Conservation (phyloP, 2,888 invertebrate species). For the Melikaiella ostensackeni region DNA sequence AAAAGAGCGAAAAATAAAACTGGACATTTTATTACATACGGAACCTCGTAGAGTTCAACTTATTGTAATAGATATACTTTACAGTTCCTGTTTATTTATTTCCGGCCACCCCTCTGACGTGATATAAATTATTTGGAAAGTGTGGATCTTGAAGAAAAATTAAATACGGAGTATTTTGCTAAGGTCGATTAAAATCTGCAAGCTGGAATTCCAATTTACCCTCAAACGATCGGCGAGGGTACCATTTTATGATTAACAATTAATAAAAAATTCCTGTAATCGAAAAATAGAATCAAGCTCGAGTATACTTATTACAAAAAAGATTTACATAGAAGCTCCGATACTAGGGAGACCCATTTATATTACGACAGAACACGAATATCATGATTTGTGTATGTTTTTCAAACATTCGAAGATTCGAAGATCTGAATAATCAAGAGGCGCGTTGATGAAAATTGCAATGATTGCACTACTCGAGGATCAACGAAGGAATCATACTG, state of each 20-base stretch:
- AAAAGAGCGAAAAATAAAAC: conserved; percentile 74
- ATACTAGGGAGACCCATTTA: conserved; percentile 49
- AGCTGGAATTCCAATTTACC: neutral
- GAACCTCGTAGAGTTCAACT: conserved; percentile 64
- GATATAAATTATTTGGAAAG: neutral
- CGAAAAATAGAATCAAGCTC: conserved; percentile 62
- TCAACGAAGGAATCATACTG: conserved; percentile 75
- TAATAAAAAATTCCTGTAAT: conserved; percentile 47
- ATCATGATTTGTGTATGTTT: conserved; percentile 43
- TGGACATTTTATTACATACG: conserved; percentile 69
- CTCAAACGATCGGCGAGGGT: neutral
- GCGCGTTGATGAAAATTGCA: conserved; percentile 48
- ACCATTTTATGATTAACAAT: conserved; percentile 62
- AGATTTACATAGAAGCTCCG: conserved; percentile 59
- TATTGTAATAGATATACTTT: conserved; percentile 74
- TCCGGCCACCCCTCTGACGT: conserved; percentile 40
- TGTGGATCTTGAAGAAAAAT: neutral
- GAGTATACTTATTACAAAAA: conserved; percentile 67
- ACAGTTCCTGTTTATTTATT: conserved; percentile 62
- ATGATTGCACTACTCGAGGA: conserved; percentile 71
- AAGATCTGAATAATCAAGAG: conserved; percentile 43
- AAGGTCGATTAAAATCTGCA: neutral
- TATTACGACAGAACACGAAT: conserved; percentile 55
- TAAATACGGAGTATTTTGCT: neutral
- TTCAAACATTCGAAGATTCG: conserved; percentile 43